Conservation (phyloP, 2,888 invertebrate species). For the Mantis religiosa region DNA sequence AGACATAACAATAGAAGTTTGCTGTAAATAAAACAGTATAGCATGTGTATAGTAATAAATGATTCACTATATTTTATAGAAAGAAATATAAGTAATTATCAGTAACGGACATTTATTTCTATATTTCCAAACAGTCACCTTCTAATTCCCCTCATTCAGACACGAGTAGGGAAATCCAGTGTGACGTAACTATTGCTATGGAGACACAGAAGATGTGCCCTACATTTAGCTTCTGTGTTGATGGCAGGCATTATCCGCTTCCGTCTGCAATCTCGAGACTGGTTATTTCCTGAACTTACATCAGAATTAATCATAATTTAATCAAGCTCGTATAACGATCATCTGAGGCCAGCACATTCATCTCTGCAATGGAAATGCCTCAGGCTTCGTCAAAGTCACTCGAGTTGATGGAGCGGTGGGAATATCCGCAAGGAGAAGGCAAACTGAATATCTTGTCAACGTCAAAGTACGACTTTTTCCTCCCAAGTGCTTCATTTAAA, state of each 20-base stretch:
- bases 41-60: no score
- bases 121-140: no score
- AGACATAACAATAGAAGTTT: no score
- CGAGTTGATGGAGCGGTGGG: background rate
- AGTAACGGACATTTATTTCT: no score
- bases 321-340: background rate
- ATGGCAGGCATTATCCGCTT: background rate
- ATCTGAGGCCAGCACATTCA: background rate
- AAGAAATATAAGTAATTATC: no score
- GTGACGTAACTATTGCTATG: no score
- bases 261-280: background rate
- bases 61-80: no score
- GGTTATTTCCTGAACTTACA: background rate
- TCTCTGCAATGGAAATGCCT: background rate
- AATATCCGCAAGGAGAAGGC: background rate
- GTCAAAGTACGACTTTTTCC: background rate
- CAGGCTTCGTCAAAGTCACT: background rate
- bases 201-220: background rate
- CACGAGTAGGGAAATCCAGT: no score
- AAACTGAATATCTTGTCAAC: background rate
- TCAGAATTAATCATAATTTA: background rate
- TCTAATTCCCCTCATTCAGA: no score
- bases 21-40: no score
- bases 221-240: background rate
- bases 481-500: background rate